A percentile compares a stretch with the other conserved stretches of the same genome.
phyloP scores from a whole-genome alignment of 2,888 invertebrate species.

The Apamea crenata region DNA sequence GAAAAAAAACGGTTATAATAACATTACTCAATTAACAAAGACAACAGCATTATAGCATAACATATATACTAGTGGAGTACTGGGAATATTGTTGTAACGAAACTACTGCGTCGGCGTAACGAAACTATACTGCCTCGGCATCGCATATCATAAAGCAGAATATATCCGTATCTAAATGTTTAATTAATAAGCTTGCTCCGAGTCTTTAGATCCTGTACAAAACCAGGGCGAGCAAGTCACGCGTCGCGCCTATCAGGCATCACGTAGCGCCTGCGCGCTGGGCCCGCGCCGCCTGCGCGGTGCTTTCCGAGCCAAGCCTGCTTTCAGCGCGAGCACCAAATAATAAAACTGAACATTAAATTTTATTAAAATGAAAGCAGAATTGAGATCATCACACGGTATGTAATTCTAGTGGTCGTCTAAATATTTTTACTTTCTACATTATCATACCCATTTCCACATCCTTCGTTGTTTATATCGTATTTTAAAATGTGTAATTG shows the following conservation, averaged over 20 bases:
- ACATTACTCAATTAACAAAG: slow-evolving; percentile 14
- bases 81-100: slow-evolving; percentile 21
- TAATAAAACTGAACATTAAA: slow-evolving; percentile 66
- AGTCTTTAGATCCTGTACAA: slow-evolving; percentile 84
- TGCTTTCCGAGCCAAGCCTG: slow-evolving; percentile 42
- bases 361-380: slow-evolving; percentile 70
- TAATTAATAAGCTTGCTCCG: slow-evolving; percentile 82
- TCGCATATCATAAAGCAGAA: slow-evolving; percentile 64
- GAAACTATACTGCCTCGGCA: slow-evolving; percentile 39
- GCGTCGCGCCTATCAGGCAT: slow-evolving; percentile 81
- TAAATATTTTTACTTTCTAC: slow-evolving; percentile 72
- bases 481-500: slow-evolving; percentile 48
- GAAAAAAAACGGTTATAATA: slow-evolving; percentile 66
- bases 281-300: slow-evolving; percentile 34
- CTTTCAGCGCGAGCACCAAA: slow-evolving; percentile 58
- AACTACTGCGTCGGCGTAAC: slow-evolving; percentile 38
- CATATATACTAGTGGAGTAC: background rate
- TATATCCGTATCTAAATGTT: slow-evolving; percentile 77
- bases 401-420: slow-evolving; percentile 69
- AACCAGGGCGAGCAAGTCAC: slow-evolving; percentile 89
- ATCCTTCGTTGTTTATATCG: slow-evolving; percentile 59
- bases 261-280: slow-evolving; percentile 71
- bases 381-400: slow-evolving; percentile 70
- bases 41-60: background rate
- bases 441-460: slow-evolving; percentile 65